Conservation (phyloP, 2,888 invertebrate genomes). For the Apodemia duryi region DNA sequence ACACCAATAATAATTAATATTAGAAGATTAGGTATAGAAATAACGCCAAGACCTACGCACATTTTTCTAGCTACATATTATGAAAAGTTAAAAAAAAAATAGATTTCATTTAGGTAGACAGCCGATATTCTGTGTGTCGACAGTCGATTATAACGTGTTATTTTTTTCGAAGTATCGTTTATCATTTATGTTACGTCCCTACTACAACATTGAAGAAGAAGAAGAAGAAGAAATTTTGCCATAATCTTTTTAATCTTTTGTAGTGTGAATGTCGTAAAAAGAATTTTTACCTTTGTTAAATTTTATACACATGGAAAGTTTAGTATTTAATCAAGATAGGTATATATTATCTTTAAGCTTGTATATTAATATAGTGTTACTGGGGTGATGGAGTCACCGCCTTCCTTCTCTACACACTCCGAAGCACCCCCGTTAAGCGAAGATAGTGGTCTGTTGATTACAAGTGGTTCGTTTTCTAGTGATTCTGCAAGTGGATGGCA, state of each 20-base stretch:
- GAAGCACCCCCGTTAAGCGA: constrained; percentile 86
- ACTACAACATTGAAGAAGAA: not conserved
- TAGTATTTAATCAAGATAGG: constrained; percentile 39
- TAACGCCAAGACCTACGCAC: no score
- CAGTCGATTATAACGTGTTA: no score
- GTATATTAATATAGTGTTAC: constrained; percentile 37
- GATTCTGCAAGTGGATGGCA: constrained; percentile 84
- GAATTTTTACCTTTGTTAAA: constrained; percentile 37
- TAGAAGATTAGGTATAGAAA: no score
- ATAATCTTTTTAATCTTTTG: constrained; percentile 21
- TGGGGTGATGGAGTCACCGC: constrained; percentile 86
- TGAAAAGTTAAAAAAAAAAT: no score
- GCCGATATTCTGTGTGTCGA: no score
- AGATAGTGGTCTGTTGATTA: constrained; percentile 86
- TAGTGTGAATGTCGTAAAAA: constrained; percentile 36
- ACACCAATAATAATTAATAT: no score
- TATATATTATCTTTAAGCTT: constrained; percentile 45
- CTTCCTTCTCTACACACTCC: constrained; percentile 86
- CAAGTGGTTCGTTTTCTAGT: constrained; percentile 87
- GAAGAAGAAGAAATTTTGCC: constrained; percentile 8
- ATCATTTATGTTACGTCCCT: no score
- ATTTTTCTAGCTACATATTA: no score
- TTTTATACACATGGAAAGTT: constrained; percentile 38
- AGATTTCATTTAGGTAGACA: no score
- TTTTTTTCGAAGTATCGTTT: no score